Conservation (phyloP, 2,888 invertebrate species). For the Eristalinus aeneus region DNA sequence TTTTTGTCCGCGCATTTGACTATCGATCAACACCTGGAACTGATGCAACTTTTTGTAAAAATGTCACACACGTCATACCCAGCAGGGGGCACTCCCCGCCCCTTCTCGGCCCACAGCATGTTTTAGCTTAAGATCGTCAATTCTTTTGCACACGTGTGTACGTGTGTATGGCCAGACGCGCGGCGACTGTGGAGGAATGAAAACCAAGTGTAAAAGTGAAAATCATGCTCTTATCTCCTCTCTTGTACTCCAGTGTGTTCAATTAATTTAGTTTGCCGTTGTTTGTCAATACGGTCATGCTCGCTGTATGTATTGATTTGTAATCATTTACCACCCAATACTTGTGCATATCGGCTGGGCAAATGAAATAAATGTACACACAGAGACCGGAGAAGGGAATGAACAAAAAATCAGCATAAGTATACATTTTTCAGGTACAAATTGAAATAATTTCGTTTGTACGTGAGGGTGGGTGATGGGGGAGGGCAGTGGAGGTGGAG, state of each 20-base stretch:
- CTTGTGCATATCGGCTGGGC: constrained; percentile 51
- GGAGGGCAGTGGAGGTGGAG: background rate
- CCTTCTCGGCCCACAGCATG: no score
- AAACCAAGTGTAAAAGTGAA: constrained; percentile 32
- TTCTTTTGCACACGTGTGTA: background rate
- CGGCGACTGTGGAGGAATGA: background rate
- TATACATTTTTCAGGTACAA: constrained; percentile 61
- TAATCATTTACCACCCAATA: constrained; percentile 54
- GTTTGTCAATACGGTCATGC: constrained; percentile 7
- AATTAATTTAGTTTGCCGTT: constrained; percentile 48
- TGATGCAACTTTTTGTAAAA: background rate
- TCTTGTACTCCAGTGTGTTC: constrained; percentile 16
- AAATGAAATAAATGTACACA: constrained; percentile 7
- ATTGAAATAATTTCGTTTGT: constrained; percentile 61
- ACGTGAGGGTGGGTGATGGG: background rate
- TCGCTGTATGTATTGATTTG: constrained; percentile 55
- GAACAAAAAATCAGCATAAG: constrained; percentile 34
- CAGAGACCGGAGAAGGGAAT: constrained; percentile 20
- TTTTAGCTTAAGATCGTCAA: background rate
- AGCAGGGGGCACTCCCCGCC: background rate
- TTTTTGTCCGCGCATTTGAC: background rate
- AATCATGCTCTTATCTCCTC: constrained; percentile 27
- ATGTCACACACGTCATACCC: background rate
- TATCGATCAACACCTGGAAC: background rate
- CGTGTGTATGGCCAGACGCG: background rate